phyloP scores from a whole-genome alignment of 2,888 invertebrate species.

The Andrena haemorrhoa region DNA sequence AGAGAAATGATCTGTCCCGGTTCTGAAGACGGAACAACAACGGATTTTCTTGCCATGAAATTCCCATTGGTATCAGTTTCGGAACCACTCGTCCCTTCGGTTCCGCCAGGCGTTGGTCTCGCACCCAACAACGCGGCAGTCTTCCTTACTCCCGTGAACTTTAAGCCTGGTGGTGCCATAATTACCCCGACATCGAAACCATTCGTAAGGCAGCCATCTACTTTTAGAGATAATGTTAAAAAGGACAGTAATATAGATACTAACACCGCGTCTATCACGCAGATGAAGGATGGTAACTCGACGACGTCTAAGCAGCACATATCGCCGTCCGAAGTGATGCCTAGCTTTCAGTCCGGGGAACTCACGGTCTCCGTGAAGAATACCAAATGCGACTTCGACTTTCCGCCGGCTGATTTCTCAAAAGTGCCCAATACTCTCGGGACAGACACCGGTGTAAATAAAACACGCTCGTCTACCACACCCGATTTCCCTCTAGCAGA shows the following conservation, averaged over 20 bases:
- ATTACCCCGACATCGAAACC: slow-evolving; percentile 81
- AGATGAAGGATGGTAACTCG: slow-evolving; percentile 67
- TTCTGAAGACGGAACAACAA: slow-evolving; percentile 87
- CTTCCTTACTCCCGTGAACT: slow-evolving; percentile 89
- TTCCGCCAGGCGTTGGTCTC: slow-evolving; percentile 85
- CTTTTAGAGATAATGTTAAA: slow-evolving; percentile 74
- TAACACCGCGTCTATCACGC: slow-evolving; percentile 66
- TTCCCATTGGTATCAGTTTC: slow-evolving; percentile 89
- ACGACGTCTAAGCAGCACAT: slow-evolving; percentile 59
- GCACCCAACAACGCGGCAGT: slow-evolving; percentile 90
- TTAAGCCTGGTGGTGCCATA: slow-evolving; percentile 80
- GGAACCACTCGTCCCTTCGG: slow-evolving; percentile 90
- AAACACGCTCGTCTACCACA: slow-evolving; percentile 70
- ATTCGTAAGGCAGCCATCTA: slow-evolving; percentile 77
- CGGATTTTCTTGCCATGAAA: slow-evolving; percentile 88
- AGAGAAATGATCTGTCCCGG: slow-evolving; percentile 91
- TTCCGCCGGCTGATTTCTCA: slow-evolving; percentile 77
- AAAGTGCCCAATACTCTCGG: slow-evolving; percentile 76
- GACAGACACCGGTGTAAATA: slow-evolving; percentile 73
- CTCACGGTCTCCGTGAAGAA: slow-evolving; percentile 83
- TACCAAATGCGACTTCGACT: slow-evolving; percentile 81
- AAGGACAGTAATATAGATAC: slow-evolving; percentile 67
- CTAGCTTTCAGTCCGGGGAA: slow-evolving; percentile 82
- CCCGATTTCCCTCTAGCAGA: slow-evolving; percentile 82
- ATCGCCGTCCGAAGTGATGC: slow-evolving; percentile 77